Evolutionary conservation across 2,888 invertebrate species (phyloP).

Genomic region (Drosophila glabriapex): DNA sequence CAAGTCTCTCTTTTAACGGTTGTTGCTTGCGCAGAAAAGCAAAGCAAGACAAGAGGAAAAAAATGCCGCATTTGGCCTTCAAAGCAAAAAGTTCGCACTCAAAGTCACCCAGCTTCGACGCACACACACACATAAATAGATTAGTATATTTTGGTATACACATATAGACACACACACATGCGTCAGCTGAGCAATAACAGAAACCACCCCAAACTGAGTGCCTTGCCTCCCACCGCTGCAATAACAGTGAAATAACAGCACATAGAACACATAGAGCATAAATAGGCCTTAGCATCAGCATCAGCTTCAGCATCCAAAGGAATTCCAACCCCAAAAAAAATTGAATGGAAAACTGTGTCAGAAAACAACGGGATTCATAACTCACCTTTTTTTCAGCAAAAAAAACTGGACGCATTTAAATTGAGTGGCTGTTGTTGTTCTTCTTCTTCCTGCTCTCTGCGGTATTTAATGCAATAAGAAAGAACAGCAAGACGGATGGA

Average conservation of each 20-base stretch:
- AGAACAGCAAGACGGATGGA: conserved; percentile 29
- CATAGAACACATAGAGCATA: conserved; percentile 15
- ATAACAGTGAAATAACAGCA: conserved; percentile 39
- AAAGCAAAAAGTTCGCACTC: conserved; percentile 28
- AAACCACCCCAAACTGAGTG: conserved; percentile 51
- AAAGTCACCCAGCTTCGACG: conserved; percentile 35
- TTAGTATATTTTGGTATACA: conserved; percentile 2
- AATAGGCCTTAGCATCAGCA: conserved; percentile 1
- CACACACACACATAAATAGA: not conserved
- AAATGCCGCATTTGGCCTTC: conserved; percentile 54
- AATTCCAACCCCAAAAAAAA: conserved; percentile 59
- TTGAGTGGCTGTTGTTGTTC: conserved; percentile 36
- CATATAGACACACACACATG: conserved; percentile 1
- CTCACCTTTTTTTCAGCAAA: conserved; percentile 52
- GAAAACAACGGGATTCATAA: conserved; percentile 49
- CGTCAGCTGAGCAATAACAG: conserved; percentile 60
- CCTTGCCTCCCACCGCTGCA: conserved; percentile 1
- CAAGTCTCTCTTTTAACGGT: conserved; percentile 33
- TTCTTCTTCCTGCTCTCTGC: conserved; percentile 8
- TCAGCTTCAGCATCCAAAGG: conserved; percentile 51
- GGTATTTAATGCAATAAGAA: conserved; percentile 19
- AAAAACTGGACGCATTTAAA: conserved; percentile 44
- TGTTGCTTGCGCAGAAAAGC: conserved; percentile 23
- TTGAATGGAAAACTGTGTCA: conserved; percentile 66
- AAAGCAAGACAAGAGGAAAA: not conserved